Conservation (phyloP, 2,888 invertebrate species). For the Apotomis turbidana region DNA sequence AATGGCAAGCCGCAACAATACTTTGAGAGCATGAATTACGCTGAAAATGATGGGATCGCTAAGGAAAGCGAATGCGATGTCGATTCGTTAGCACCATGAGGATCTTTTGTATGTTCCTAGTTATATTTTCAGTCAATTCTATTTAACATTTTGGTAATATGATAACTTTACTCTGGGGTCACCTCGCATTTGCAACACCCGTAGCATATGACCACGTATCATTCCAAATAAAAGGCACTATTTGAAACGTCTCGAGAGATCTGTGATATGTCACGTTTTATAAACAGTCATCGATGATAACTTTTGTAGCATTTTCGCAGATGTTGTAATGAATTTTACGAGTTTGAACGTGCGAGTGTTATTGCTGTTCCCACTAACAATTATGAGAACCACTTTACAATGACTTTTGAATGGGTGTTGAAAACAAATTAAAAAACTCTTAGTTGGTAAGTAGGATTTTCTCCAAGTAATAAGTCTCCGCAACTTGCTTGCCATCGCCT, state of each 20-base stretch:
- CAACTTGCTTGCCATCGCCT: constrained; percentile 7
- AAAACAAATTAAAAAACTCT: constrained; percentile 32
- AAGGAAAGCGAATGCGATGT: constrained; percentile 59
- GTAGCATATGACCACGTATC: constrained; percentile 41
- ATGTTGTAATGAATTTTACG: constrained; percentile 27
- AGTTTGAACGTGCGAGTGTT: constrained; percentile 29
- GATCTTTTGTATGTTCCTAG: not conserved
- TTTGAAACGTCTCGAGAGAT: constrained; percentile 53
- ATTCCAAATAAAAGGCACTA: constrained; percentile 53
- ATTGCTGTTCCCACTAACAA: constrained; percentile 31
- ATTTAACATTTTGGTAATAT: constrained; percentile 3
- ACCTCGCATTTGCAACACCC: constrained; percentile 27
- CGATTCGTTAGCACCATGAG: constrained; percentile 64
- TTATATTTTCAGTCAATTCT: constrained; percentile 2
- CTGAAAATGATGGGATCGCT: constrained; percentile 50
- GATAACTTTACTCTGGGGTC: constrained; percentile 5
- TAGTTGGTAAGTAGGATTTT: constrained; percentile 26
- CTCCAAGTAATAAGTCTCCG: constrained; percentile 25
- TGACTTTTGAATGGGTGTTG: constrained; percentile 31
- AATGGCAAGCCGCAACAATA: constrained; percentile 80
- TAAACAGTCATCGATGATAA: constrained; percentile 38
- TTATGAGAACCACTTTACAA: constrained; percentile 34
- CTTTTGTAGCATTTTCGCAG: constrained; percentile 30
- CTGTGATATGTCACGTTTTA: constrained; percentile 63
- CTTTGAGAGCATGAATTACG: constrained; percentile 88